Evolutionary conservation across 35 echinoderm and acorn worm species (phyloP).

Genomic region (Chiridota heheva): DNA sequence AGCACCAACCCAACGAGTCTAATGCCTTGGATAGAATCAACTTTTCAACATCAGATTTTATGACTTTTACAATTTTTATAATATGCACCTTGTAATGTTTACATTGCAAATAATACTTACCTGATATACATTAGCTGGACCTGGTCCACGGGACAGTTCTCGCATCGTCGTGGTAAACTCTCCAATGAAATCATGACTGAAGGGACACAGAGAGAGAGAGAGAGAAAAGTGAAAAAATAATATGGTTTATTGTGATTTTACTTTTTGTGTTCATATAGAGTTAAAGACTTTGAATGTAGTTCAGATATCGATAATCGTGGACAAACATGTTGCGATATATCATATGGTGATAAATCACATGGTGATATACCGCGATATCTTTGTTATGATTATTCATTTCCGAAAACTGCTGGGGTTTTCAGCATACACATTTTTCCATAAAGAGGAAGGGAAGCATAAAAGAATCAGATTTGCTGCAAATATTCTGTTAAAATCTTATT

Average conservation of each 20-base stretch:
- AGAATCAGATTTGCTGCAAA: too few relatives aligned
- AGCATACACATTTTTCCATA: too few relatives aligned
- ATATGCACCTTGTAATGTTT: background rate
- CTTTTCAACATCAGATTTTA: too few relatives aligned
- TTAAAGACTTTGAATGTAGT: background rate
- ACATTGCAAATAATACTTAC: conserved; percentile 41
- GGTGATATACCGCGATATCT: too few relatives aligned
- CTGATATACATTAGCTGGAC: conserved; percentile 64
- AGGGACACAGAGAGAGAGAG: conserved; percentile 16
- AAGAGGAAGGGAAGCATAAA: too few relatives aligned
- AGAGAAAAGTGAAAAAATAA: conserved; percentile 4
- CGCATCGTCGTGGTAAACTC: conserved; percentile 67
- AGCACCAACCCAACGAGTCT: too few relatives aligned
- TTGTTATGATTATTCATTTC: too few relatives aligned
- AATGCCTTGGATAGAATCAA: too few relatives aligned
- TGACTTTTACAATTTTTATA: too few relatives aligned
- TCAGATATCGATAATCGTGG: background rate
- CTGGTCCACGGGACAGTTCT: conserved; percentile 69
- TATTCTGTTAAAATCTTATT: too few relatives aligned
- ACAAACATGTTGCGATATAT: background rate
- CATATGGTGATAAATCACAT: too few relatives aligned
- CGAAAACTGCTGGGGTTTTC: too few relatives aligned
- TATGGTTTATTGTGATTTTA: background rate
- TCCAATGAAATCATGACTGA: conserved; percentile 93
- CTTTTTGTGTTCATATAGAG: background rate